A percentile compares a stretch with the other conserved stretches of the same genome.
Evolutionary conservation across 2,113 vertebrate species (phyloP).

Genomic region (Catharus fuscescens): DNA sequence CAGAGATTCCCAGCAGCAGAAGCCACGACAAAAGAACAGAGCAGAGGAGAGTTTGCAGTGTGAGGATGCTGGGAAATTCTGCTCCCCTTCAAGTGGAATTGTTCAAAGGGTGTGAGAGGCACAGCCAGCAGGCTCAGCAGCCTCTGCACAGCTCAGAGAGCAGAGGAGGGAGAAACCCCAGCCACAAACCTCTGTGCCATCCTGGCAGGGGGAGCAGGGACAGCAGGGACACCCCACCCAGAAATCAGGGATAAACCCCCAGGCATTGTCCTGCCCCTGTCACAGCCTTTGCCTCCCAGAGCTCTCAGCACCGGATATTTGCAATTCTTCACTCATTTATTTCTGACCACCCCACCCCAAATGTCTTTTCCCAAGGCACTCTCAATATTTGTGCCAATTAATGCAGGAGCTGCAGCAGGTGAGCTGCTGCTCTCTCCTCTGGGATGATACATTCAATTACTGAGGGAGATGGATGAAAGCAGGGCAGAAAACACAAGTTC

Average conservation of each 20-base stretch:
- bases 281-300: neutral
- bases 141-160: neutral
- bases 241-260: fast-evolving
- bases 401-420: constrained; percentile 17
- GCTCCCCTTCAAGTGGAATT: neutral
- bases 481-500: constrained; percentile 13
- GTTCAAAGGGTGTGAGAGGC: neutral
- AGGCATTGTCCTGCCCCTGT: fast-evolving
- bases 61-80: neutral
- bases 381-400: neutral
- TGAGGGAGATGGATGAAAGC: neutral
- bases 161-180: neutral
- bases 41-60: fast-evolving
- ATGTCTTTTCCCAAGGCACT: neutral
- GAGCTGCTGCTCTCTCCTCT: neutral
- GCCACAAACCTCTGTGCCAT: neutral
- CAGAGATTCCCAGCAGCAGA: neutral
- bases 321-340: neutral
- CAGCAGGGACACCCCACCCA: too few species aligned
- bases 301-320: fast-evolving
- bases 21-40: neutral
- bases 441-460: neutral
- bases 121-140: neutral
- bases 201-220: neutral
- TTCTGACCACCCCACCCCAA: neutral